Evolutionary conservation across 2,113 vertebrate species (phyloP), one percentile per base, ranked within the genome.

Genomic region (Hucho hucho): DNA sequence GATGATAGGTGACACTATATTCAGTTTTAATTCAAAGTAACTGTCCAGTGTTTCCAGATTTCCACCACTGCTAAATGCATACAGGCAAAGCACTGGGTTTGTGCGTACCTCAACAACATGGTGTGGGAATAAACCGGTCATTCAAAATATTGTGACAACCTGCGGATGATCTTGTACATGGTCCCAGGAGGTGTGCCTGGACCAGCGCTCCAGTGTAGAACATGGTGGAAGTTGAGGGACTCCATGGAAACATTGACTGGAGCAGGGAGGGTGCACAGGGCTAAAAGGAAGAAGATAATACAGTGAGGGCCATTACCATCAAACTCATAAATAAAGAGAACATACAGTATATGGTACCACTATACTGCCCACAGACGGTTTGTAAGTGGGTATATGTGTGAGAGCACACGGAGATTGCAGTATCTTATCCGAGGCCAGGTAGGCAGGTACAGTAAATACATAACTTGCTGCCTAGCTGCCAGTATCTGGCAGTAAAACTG

Each of bases 181-280:
- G 83, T 74, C 67, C 82, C 86, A 0, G 47, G 53, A 1, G 85
- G 85, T 0, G 84, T 86, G 1, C 74, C 71, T 0, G 75, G 71
- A 1, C 86, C 88, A 0, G 90, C 85, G 3, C 75, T 61, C 90
- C 90, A 91, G 1, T 0, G 63, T 59, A 91, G 79, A 70, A 79
- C 61, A 13, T 90, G 79, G 7, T 14, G 14, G 61, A 91, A 83
- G 75, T 91, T 86, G 4, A 25, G 3, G 0, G 90, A 91, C 1
- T 2, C 0, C 3, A 91, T 16, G 0, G 0, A 3, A 0, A 87
- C 0, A 2, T 84, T 83, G 7, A 74, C 46, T 0, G 90, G 90
- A 22, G 78, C 78, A 28, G 84, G 88, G 3, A 73, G 76, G 24
- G 9, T 13, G 1, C 18, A 0, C 2, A 77, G 28, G 6, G 5